A percentile compares a stretch with the other conserved stretches of the same genome.
Conservation (phyloP, 2,113 vertebrate genomes). For the Empidonax traillii region DNA sequence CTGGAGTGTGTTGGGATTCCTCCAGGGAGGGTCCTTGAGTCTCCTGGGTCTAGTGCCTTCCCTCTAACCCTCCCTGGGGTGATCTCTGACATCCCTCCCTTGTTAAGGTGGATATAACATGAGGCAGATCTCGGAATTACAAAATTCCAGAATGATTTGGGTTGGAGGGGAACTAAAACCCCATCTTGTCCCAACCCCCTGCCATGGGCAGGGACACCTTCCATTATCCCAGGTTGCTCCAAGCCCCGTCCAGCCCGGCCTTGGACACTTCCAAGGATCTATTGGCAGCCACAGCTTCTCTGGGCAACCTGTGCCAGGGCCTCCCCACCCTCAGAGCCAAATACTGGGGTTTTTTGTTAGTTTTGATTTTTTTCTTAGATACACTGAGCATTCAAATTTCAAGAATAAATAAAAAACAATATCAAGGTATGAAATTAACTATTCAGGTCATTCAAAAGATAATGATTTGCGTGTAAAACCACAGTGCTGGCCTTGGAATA, state of each 20-base stretch:
- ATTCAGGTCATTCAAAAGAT: not conserved
- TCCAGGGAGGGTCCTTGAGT: not conserved
- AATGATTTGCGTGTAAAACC: not conserved
- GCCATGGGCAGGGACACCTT: accelerated
- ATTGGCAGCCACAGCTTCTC: not conserved
- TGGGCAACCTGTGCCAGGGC: not conserved
- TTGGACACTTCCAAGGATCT: not conserved
- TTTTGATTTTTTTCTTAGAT: not conserved
- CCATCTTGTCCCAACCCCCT: accelerated
- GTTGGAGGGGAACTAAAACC: not conserved
- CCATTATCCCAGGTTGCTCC: not conserved
- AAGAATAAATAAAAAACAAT: not conserved
- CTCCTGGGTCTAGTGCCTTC: not conserved
- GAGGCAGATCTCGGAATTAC: not conserved
- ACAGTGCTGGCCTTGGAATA: not conserved
- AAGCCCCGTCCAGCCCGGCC: not conserved
- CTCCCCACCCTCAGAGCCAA: not conserved
- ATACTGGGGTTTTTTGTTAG: accelerated
- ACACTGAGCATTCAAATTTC: not conserved
- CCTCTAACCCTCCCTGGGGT: accelerated
- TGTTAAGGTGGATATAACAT: not conserved
- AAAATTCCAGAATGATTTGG: not conserved
- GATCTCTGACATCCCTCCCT: not conserved
- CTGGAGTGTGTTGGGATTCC: no score
- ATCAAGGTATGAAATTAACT: not conserved